phyloP scores from a whole-genome alignment of 1,140 invertebrate genomes.

The Plutomurus gul region DNA sequence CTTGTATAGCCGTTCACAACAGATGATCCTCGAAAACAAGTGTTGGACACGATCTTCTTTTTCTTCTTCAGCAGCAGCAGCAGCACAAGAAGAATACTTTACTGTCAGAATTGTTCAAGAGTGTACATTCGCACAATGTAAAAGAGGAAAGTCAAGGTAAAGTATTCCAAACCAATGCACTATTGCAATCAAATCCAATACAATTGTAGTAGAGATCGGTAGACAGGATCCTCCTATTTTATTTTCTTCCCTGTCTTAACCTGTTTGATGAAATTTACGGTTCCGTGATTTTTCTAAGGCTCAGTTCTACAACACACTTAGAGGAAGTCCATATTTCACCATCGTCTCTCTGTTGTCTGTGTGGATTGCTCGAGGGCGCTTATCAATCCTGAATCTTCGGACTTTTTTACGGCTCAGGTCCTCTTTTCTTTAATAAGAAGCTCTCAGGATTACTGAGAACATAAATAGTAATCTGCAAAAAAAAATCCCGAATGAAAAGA shows the following conservation, averaged over 20 bases:
- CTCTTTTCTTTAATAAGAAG: background rate
- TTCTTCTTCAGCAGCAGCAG: background rate
- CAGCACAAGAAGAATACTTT: background rate
- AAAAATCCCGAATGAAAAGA: background rate
- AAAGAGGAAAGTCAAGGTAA: background rate
- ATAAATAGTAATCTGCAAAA: background rate
- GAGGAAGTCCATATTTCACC: background rate
- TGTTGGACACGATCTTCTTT: constrained; percentile 2
- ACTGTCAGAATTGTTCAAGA: background rate
- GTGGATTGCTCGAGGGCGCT: background rate
- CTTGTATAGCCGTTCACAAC: background rate
- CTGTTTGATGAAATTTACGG: constrained; percentile 18
- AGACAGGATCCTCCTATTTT: constrained; percentile 19
- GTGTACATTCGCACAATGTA: background rate
- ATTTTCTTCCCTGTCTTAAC: background rate
- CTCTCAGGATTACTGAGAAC: background rate
- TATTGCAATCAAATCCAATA: background rate
- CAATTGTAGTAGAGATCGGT: too few species aligned
- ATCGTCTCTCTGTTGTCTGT: background rate
- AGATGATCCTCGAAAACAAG: constrained; percentile 12
- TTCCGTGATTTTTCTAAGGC: background rate
- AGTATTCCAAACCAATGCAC: constrained; percentile 1
- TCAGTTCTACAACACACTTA: background rate
- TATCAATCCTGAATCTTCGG: background rate
- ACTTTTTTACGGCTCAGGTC: background rate